Evolutionary conservation across 2,113 vertebrate species (phyloP).

Genomic region (Oceanites oceanicus): DNA sequence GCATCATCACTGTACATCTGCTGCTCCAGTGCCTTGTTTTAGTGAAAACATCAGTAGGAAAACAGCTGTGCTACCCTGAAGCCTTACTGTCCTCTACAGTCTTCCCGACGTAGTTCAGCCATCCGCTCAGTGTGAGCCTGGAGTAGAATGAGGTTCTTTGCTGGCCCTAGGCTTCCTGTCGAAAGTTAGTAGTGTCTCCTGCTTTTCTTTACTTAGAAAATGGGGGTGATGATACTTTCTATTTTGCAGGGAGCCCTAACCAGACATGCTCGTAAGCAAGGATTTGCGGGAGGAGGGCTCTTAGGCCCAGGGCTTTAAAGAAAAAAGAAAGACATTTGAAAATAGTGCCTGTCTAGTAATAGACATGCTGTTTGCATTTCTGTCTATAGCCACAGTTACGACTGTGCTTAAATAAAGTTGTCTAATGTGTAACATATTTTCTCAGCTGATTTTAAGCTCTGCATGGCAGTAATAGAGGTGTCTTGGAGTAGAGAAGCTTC

Average conservation of each 20-base stretch:
- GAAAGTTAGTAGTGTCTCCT: background rate
- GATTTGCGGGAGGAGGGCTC: background rate
- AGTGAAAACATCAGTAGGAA: background rate
- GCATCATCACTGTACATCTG: background rate
- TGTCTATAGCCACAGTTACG: background rate
- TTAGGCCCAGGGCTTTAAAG: background rate
- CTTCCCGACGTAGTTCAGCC: background rate
- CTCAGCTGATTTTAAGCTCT: conserved; percentile 18
- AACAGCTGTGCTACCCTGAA: background rate
- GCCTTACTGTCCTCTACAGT: background rate
- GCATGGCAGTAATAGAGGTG: background rate
- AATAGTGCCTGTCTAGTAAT: background rate
- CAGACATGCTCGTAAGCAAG: background rate
- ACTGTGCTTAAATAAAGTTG: background rate
- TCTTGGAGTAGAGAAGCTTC: conserved; percentile 12
- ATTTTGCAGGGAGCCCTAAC: background rate
- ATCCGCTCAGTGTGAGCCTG: background rate
- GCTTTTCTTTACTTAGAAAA: background rate
- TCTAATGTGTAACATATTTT: background rate
- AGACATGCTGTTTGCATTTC: background rate
- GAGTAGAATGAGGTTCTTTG: background rate
- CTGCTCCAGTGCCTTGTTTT: background rate
- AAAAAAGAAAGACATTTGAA: background rate
- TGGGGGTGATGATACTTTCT: background rate
- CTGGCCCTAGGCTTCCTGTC: background rate